Conservation (phyloP, 2,888 invertebrate genomes). For the Polia nebulosa region DNA sequence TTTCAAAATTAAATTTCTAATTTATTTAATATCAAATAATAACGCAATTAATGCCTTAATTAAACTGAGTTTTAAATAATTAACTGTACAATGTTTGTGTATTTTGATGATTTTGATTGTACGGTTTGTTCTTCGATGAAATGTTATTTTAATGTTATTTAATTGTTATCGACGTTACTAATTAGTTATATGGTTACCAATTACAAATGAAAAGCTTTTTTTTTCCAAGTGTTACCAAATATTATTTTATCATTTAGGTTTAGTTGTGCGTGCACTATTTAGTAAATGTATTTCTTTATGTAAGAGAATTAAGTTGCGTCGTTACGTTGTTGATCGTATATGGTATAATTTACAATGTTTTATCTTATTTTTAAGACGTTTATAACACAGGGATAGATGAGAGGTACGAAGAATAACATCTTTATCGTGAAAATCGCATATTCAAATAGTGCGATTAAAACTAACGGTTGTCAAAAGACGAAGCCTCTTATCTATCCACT, state of each 20-base stretch:
- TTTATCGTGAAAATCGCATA: neutral
- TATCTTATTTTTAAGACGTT: slow-evolving; percentile 16
- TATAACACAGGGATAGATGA: slow-evolving; percentile 12
- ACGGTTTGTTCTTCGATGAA: slow-evolving; percentile 22
- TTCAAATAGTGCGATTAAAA: neutral
- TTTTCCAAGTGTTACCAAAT: slow-evolving; percentile 67
- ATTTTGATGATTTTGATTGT: slow-evolving; percentile 27
- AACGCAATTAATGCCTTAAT: slow-evolving; percentile 7
- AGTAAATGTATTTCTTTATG: slow-evolving; percentile 31
- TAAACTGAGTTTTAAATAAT: neutral
- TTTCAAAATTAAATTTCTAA: neutral
- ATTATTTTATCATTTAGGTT: slow-evolving; percentile 63
- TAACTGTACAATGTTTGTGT: slow-evolving; percentile 1
- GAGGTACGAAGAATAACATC: neutral
- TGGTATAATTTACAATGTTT: slow-evolving; percentile 18
- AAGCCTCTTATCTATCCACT: slow-evolving; percentile 9
- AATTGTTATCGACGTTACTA: slow-evolving; percentile 44
- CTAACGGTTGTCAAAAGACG: neutral
- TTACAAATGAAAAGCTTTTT: slow-evolving; percentile 50
- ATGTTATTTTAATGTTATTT: slow-evolving; percentile 50
- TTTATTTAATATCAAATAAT: neutral
- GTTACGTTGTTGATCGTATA: slow-evolving; percentile 45
- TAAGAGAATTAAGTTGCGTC: slow-evolving; percentile 34
- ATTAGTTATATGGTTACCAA: slow-evolving; percentile 62
- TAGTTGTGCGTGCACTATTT: slow-evolving; percentile 36